Conservation (phyloP, 2,797 vertebrate species). For the Coregonus suidteri region DNA sequence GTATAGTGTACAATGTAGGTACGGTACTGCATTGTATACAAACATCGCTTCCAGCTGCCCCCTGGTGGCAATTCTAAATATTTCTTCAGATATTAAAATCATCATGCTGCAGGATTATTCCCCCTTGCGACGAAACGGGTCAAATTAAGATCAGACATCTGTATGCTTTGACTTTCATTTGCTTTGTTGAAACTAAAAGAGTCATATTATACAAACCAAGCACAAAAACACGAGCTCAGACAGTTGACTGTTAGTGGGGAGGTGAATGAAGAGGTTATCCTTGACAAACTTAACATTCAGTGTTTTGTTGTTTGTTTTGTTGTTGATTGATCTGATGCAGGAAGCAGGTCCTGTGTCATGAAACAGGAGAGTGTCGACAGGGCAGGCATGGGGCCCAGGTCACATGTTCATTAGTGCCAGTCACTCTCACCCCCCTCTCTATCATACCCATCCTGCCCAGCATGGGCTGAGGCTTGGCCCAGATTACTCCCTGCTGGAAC, state of each 20-base stretch:
- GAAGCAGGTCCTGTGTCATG: too few relatives aligned
- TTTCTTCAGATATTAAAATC: too few relatives aligned
- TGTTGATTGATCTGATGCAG: too few relatives aligned
- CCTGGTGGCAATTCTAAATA: too few relatives aligned
- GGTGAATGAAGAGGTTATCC: background rate
- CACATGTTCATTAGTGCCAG: slow-evolving; percentile 43
- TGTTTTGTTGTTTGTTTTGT: background rate
- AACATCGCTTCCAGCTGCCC: too few relatives aligned
- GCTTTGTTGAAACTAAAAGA: background rate
- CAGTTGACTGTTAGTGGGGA: background rate
- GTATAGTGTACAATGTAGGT: too few relatives aligned
- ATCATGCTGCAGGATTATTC: too few relatives aligned
- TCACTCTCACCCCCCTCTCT: background rate
- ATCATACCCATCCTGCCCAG: slow-evolving; percentile 53
- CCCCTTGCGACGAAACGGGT: too few relatives aligned
- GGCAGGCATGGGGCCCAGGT: slow-evolving; percentile 30
- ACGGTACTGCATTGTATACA: too few relatives aligned
- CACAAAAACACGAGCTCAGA: background rate
- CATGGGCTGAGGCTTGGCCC: slow-evolving; percentile 59
- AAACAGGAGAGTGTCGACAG: slow-evolving; percentile 2
- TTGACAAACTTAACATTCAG: background rate
- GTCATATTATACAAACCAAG: background rate
- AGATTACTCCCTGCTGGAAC: slow-evolving; percentile 63
- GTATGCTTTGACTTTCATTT: background rate
- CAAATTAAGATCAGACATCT: too few relatives aligned